phyloP scores from a whole-genome alignment of 2,888 invertebrate genomes.

The Macrophya alboannulata region DNA sequence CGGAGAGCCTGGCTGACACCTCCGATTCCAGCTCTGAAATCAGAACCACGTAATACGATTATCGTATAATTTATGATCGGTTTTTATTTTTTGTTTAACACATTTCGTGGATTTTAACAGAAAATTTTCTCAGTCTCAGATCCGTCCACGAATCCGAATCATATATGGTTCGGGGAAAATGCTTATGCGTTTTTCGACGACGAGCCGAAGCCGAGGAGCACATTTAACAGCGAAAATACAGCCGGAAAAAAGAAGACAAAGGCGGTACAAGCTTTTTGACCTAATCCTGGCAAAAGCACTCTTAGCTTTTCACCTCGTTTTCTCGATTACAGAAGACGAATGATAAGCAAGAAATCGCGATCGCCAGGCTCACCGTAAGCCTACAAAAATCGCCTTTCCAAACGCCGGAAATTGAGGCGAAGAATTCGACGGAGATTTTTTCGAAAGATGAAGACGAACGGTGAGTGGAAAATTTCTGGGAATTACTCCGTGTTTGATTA shows the following conservation, averaged over 20 bases:
- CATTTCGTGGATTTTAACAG: neutral
- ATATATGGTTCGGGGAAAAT: constrained; percentile 21
- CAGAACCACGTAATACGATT: neutral
- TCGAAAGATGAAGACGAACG: neutral
- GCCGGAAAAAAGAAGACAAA: constrained; percentile 55
- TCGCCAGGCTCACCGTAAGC: neutral
- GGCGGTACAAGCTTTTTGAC: constrained; percentile 32
- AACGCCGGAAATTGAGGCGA: neutral
- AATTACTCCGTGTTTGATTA: neutral
- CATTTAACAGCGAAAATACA: constrained; percentile 64
- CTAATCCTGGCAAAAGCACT: neutral
- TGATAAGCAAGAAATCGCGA: neutral
- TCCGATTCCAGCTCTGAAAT: constrained; percentile 25
- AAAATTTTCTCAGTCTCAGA: constrained; percentile 1
- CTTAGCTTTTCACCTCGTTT: neutral
- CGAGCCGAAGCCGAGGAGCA: constrained; percentile 56
- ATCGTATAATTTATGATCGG: neutral
- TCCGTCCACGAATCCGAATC: constrained; percentile 1
- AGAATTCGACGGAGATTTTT: neutral
- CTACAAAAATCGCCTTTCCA: neutral
- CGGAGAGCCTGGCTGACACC: neutral
- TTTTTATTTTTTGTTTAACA: neutral
- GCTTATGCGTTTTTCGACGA: constrained; percentile 26
- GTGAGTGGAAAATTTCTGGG: neutral
- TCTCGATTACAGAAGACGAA: neutral